These are phyloP conservation scores for Lutraria rhynchaena DNA, from an alignment of 1,140 invertebrate species.

Conservation along the genomic window DNA sequence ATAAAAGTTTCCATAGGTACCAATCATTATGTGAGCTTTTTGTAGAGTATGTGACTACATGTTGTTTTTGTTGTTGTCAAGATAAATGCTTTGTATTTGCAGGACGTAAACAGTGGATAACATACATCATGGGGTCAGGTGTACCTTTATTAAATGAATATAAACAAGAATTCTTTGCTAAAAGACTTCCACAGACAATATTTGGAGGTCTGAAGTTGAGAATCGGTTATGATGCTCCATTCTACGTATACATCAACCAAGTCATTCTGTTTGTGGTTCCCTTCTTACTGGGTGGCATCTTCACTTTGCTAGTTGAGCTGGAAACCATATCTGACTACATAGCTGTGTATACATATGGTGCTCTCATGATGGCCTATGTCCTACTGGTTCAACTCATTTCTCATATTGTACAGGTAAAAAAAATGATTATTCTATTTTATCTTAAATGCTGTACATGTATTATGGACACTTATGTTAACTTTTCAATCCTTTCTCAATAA, in stretches of 20 bases:
- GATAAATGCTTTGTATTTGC: background rate
- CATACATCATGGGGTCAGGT: constrained; percentile 75
- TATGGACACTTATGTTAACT: too few species aligned
- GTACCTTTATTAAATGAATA: constrained; percentile 83
- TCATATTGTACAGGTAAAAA: constrained; percentile 69
- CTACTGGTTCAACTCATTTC: constrained; percentile 73
- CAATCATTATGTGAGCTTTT: background rate
- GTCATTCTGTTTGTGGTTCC: constrained; percentile 76
- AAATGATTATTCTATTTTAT: too few species aligned
- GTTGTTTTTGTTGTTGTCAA: background rate
- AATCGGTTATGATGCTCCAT: constrained; percentile 76
- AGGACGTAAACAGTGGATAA: constrained; percentile 45
- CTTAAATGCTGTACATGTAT: too few species aligned
- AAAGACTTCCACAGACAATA: constrained; percentile 82
- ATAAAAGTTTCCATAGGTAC: background rate
- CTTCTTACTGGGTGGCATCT: constrained; percentile 76
- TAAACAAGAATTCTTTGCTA: constrained; percentile 81
- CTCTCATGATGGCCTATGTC: constrained; percentile 74
- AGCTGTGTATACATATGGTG: constrained; percentile 74
- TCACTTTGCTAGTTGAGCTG: constrained; percentile 77
- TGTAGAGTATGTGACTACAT: background rate
- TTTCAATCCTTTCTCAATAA: too few species aligned
- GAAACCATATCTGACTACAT: constrained; percentile 68
- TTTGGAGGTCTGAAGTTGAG: constrained; percentile 81
- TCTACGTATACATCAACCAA: constrained; percentile 80